Evolutionary conservation across 2,888 invertebrate genomes (phyloP), one percentile per base, ranked within the genome.

Genomic region (Merodon equestris): DNA sequence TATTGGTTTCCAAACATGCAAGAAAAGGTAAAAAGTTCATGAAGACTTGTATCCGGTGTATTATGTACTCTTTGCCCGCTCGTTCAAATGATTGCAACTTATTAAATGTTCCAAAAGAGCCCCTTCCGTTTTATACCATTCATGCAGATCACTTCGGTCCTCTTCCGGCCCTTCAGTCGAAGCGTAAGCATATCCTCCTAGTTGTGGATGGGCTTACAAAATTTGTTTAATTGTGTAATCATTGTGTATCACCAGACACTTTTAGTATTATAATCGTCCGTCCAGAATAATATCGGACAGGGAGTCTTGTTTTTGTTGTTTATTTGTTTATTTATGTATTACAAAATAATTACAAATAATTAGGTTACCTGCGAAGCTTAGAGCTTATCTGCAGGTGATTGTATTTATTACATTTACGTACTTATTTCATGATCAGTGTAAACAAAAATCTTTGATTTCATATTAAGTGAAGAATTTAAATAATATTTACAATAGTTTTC

Each of bases 51-150:
- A 47, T 68, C 7, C 10, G 36, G 12, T 58, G 51, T n/a, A 68
- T 27, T 15, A 68, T 40, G 47, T 40, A 68, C 13, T 58, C 58
- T 1, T 48, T 47, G 0, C 67, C 67, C 1, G 38, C n/a, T 7
- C 42, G 10, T 1, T n/a, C 44, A 4, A 19, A 17, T 27, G 18
- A 48, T 12, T 9, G 50, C 13, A 57, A 47, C n/a, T 9, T 40
- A 10, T 40, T n/a, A 1, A 40, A 40, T 9, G 9, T 40, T n/a
- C 10, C 12, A 5, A 40, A 40, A 38, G 9, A 13, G 27, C 27
- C 44, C 19, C 42, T 60, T 40, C 68, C 74, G 1, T 74, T 68
- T 44, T 48, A 67, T 18, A 74, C 47, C 14, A 36, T 51, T 17
- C 63, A 63, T 53, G 1, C 51, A 7, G 51, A 63, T 36, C 51